These are phyloP conservation scores for Sitta europaea DNA, from an alignment of 2,113 vertebrate genomes.

Conservation along the genomic window DNA sequence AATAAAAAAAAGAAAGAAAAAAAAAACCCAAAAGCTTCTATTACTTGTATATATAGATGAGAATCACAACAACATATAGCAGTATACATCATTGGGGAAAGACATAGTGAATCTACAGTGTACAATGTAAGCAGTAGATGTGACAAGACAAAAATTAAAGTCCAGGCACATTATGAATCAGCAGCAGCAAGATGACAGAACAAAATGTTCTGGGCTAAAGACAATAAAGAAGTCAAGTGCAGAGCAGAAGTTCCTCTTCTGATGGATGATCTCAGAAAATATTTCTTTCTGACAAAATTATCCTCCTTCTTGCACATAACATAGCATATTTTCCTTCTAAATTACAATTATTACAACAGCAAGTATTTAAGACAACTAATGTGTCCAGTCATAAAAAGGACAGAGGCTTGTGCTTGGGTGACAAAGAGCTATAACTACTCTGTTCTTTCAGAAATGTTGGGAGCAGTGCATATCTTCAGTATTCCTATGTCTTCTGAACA, in stretches of 20 bases:
- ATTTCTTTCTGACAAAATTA: neutral
- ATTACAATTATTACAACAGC: neutral
- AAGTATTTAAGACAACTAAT: neutral
- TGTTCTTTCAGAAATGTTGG: neutral
- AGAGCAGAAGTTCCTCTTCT: neutral
- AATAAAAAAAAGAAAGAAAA: neutral
- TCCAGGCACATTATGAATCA: neutral
- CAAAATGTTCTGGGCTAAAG: neutral
- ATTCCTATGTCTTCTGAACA: neutral
- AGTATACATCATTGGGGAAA: constrained; percentile 22
- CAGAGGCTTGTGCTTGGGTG: neutral
- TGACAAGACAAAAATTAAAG: constrained; percentile 19
- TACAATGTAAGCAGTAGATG: neutral
- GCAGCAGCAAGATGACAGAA: neutral
- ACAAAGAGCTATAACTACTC: neutral
- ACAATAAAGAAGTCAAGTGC: neutral
- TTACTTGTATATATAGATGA: constrained; percentile 41
- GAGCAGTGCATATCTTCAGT: neutral
- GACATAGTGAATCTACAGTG: neutral
- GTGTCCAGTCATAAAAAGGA: neutral
- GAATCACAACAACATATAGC: constrained; percentile 35
- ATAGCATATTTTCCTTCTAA: neutral
- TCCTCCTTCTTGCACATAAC: neutral
- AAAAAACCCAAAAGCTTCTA: neutral
- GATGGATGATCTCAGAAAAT: neutral